These are phyloP conservation scores for Mythimna pallens DNA, from an alignment of 2,888 invertebrate species.

Conservation along the genomic window DNA sequence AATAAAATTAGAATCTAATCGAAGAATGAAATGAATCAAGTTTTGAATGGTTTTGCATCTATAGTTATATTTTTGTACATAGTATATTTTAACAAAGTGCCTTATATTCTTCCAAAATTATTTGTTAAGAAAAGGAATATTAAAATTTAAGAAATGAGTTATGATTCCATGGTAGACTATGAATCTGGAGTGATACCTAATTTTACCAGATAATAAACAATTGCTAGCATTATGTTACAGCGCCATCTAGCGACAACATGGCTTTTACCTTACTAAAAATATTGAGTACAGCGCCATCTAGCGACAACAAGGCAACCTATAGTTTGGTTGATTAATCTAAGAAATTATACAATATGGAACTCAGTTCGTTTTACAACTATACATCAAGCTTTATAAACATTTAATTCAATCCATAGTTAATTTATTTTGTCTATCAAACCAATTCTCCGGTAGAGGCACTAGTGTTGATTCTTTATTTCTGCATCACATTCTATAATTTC, in stretches of 20 bases:
- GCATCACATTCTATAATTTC: background rate
- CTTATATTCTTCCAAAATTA: conserved; percentile 52
- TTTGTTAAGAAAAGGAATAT: background rate
- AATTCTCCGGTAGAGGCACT: conserved; percentile 29
- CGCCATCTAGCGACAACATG: too few species aligned
- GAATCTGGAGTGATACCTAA: background rate
- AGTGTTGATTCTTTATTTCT: background rate
- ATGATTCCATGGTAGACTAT: conserved; percentile 30
- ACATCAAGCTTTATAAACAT: too few species aligned
- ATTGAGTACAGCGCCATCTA: too few species aligned
- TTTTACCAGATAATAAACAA: background rate
- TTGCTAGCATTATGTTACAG: background rate
- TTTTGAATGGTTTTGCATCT: conserved; percentile 30
- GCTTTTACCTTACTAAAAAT: too few species aligned
- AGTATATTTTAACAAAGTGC: conserved; percentile 58
- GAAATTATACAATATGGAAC: too few species aligned
- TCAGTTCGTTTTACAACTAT: too few species aligned
- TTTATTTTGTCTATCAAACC: background rate
- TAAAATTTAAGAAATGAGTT: background rate
- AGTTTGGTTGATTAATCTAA: too few species aligned
- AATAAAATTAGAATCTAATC: conserved; percentile 15
- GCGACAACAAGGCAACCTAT: too few species aligned
- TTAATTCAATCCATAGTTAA: too few species aligned
- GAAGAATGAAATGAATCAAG: conserved; percentile 22
- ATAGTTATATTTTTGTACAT: conserved; percentile 68